Evolutionary conservation across 2,797 vertebrate species (phyloP).

Genomic region (Psittacula derbiana): DNA sequence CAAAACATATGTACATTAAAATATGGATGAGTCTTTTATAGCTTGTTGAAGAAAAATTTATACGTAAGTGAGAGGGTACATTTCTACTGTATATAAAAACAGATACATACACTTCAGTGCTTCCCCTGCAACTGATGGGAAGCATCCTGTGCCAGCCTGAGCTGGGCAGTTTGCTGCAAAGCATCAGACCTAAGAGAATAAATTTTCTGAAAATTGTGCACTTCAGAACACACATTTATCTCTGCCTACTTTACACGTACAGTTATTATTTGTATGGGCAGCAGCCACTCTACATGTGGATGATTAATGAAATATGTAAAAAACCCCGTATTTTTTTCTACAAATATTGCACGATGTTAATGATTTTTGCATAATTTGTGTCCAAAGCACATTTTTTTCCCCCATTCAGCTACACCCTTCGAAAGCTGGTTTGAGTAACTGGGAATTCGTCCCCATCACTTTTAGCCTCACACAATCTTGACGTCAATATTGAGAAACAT

Average conservation of each 20-base stretch:
- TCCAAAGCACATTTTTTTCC: not conserved
- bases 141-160: not conserved
- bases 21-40: not conserved
- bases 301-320: not conserved
- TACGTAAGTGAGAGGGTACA: not conserved
- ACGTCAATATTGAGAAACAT: not conserved
- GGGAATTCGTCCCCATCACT: not conserved
- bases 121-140: not conserved
- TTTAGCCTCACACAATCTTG: not conserved
- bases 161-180: not conserved
- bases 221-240: not conserved
- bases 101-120: rapidly evolving
- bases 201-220: not conserved
- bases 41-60: not conserved
- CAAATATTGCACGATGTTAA: not conserved
- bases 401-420: not conserved
- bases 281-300: not conserved
- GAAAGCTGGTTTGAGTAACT: not conserved
- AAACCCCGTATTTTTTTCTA: not conserved
- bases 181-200: not conserved
- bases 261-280: not conserved
- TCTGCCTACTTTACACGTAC: not conserved
- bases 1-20: not conserved
- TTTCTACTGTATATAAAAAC: not conserved
- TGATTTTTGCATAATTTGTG: not conserved